Conservation (phyloP, 2,113 vertebrate genomes). For the Halichoerus grypus region DNA sequence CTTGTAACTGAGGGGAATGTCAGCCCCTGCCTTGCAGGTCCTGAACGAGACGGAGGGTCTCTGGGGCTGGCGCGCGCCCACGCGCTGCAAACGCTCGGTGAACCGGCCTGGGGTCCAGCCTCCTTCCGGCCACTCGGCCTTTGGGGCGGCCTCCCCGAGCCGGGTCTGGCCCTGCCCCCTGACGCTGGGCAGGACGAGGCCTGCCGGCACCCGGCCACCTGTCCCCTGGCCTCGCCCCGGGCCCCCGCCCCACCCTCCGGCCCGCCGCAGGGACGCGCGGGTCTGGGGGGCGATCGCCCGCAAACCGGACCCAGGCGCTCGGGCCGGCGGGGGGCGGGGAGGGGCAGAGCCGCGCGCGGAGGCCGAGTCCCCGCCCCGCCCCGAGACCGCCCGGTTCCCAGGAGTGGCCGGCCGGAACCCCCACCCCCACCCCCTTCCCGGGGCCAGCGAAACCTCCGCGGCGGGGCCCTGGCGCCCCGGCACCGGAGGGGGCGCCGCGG, state of each 20-base stretch:
- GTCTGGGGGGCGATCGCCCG: not conserved
- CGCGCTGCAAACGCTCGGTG: not conserved
- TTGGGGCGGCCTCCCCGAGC: not conserved
- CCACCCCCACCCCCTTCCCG: not conserved
- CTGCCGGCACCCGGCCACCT: not conserved
- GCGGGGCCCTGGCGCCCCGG: not conserved
- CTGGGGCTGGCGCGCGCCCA: not conserved
- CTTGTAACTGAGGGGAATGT: not conserved
- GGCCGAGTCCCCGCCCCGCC: slow-evolving; percentile 27
- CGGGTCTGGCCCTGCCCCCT: not conserved
- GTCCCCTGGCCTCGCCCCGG: not conserved
- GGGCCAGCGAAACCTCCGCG: fast-evolving
- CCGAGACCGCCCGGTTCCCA: not conserved
- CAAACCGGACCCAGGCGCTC: not conserved
- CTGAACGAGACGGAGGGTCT: too few species aligned
- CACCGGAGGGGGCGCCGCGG: not conserved
- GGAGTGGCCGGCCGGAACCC: not conserved
- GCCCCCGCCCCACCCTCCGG: not conserved
- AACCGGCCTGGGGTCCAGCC: not conserved
- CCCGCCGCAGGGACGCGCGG: not conserved
- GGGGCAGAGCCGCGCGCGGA: not conserved
- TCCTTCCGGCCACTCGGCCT: slow-evolving; percentile 9
- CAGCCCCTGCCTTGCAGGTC: not conserved
- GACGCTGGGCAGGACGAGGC: not conserved
- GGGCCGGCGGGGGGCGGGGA: not conserved